Evolutionary conservation across 1,140 invertebrate genomes (phyloP).

Genomic region (Alviniconcha marisindica): DNA sequence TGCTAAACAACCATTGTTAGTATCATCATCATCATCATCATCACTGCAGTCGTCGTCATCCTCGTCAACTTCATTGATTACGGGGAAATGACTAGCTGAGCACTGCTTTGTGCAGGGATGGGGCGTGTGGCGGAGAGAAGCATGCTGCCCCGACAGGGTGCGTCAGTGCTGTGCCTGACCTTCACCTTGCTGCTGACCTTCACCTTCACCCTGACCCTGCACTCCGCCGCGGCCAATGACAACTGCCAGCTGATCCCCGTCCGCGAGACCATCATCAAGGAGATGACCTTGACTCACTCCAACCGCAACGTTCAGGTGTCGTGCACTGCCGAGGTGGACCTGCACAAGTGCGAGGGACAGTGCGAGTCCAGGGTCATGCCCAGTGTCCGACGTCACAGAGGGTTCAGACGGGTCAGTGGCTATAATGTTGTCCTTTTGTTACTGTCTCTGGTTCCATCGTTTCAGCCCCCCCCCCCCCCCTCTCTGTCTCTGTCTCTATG

Average conservation of each 20-base stretch:
- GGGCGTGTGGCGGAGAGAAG: no score
- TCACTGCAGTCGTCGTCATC: background rate
- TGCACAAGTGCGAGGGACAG: slow-evolving; percentile 49
- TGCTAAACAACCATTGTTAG: background rate
- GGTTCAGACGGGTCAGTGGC: slow-evolving; percentile 44
- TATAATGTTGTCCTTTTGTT: no score
- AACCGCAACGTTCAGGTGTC: background rate
- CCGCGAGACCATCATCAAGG: slow-evolving; percentile 27
- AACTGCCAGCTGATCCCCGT: slow-evolving; percentile 31
- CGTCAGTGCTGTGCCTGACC: background rate
- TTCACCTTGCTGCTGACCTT: background rate
- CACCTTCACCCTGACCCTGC: background rate
- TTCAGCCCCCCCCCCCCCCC: no score
- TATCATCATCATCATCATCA: background rate
- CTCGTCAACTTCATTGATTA: background rate
- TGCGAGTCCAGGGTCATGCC: slow-evolving; percentile 47
- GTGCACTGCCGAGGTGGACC: slow-evolving; percentile 19
- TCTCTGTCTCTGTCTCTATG: no score
- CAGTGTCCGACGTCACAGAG: slow-evolving; percentile 31
- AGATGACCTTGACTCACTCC: background rate
- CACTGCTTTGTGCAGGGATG: background rate
- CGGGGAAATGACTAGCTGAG: background rate
- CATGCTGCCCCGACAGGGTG: background rate
- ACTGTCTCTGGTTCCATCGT: no score
- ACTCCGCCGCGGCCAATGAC: background rate